Evolutionary conservation across 2,113 vertebrate genomes (phyloP).

Genomic region (Pholis gunnellus): DNA sequence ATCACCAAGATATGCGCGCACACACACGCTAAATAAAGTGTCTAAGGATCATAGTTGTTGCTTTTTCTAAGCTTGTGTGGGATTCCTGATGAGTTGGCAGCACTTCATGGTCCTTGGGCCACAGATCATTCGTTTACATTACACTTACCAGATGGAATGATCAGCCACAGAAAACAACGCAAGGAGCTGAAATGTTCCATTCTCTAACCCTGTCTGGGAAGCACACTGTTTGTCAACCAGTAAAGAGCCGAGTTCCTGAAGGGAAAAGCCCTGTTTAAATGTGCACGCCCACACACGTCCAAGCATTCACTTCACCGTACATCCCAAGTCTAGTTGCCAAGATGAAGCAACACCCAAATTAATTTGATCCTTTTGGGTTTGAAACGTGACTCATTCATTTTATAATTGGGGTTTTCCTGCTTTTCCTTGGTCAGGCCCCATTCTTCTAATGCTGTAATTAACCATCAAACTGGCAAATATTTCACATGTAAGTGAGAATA

Average conservation of each 20-base stretch:
- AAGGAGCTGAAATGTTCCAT: conserved; percentile 19
- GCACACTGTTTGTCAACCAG: conserved; percentile 1
- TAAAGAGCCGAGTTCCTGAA: neutral
- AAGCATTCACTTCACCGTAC: neutral
- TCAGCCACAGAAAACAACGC: conserved; percentile 22
- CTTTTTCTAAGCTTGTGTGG: neutral
- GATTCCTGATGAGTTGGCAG: conserved; percentile 11
- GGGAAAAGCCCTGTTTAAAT: conserved; percentile 15
- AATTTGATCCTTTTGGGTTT: neutral
- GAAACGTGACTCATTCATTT: conserved; percentile 3
- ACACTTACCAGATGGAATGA: neutral
- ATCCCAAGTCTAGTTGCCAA: neutral
- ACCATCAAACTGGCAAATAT: neutral
- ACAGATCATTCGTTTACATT: conserved; percentile 1
- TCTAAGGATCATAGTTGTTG: conserved; percentile 3
- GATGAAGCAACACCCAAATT: neutral
- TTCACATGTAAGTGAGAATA: neutral
- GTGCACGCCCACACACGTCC: neutral
- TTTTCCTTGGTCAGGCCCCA: neutral
- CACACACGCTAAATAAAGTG: neutral
- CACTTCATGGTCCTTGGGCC: neutral
- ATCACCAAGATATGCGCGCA: neutral
- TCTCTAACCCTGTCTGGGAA: conserved; percentile 12
- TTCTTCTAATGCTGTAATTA: conserved; percentile 8
- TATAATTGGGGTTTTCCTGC: conserved; percentile 6